Percentiles rank a stretch among this genome's conserved stretches.
Evolutionary conservation across 2,113 vertebrate species (phyloP).

Genomic region (Probosciger aterrimus): DNA sequence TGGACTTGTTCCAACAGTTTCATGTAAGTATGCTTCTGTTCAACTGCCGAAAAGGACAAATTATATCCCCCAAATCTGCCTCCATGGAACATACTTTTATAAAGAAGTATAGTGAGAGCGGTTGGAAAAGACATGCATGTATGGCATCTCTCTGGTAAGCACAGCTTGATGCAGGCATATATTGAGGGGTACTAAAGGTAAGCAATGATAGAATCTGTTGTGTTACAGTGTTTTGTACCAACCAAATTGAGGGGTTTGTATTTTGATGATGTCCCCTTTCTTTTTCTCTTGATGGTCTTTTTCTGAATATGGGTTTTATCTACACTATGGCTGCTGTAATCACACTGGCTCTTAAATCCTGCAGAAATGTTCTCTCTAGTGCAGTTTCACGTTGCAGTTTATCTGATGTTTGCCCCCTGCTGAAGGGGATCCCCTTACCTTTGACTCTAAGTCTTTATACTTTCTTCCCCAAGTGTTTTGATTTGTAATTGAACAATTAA

Average conservation of each 20-base stretch:
- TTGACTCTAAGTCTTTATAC: not conserved
- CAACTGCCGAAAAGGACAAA: not conserved
- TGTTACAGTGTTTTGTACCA: not conserved
- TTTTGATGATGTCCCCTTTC: not conserved
- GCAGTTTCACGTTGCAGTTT: not conserved
- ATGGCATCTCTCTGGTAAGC: not conserved
- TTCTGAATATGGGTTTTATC: not conserved
- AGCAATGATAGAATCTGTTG: not conserved
- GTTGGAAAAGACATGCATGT: not conserved
- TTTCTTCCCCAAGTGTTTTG: not conserved
- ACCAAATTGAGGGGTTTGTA: not conserved
- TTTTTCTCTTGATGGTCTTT: not conserved
- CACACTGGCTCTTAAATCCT: not conserved
- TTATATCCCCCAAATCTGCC: not conserved
- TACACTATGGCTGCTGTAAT: rapidly evolving
- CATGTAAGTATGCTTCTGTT: not conserved
- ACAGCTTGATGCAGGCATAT: not conserved
- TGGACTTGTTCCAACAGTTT: too few relatives aligned
- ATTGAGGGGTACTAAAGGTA: not conserved
- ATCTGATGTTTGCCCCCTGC: not conserved
- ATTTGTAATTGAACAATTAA: not conserved
- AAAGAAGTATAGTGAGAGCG: not conserved
- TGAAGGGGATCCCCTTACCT: not conserved
- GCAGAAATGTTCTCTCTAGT: not conserved
- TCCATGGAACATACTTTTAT: not conserved